These are phyloP conservation scores for Xylocopa sonorina DNA, from an alignment of 1,140 invertebrate genomes.

Conservation along the genomic window DNA sequence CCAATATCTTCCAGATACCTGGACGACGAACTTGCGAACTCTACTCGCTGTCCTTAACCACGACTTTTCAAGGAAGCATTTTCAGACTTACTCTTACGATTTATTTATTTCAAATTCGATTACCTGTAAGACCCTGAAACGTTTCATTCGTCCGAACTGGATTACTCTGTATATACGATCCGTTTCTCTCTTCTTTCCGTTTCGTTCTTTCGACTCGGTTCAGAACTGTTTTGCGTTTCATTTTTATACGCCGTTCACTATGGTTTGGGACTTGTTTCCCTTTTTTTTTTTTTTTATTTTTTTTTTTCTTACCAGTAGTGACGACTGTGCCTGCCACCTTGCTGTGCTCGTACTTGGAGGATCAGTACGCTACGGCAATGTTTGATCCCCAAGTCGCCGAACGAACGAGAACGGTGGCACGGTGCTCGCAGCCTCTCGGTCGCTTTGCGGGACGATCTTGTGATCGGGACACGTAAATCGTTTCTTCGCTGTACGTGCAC, in stretches of 20 bases:
- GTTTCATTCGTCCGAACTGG: too few species aligned
- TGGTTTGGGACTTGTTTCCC: conserved; percentile 61
- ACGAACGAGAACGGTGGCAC: conserved; percentile 40
- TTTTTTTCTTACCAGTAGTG: conserved; percentile 60
- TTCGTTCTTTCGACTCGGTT: conserved; percentile 45
- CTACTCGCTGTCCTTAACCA: too few species aligned
- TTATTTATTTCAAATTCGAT: too few species aligned
- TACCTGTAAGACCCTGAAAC: too few species aligned
- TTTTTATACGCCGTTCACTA: conserved; percentile 67
- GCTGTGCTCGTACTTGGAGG: conserved; percentile 76
- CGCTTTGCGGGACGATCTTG: background rate
- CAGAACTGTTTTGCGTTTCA: conserved; percentile 59
- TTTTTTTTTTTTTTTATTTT: background rate
- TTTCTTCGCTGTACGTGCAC: background rate
- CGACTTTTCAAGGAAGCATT: too few species aligned
- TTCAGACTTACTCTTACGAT: too few species aligned
- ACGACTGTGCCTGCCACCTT: conserved; percentile 77
- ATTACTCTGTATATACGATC: too few species aligned
- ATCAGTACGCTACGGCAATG: conserved; percentile 65
- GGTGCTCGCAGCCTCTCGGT: conserved; percentile 39
- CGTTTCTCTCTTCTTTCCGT: conserved; percentile 36
- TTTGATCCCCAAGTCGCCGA: conserved; percentile 67
- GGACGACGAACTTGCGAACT: too few species aligned
- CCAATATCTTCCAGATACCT: too few species aligned
- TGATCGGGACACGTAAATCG: background rate